Evolutionary conservation across 1,140 invertebrate genomes (phyloP).

Genomic region (Pygmarrhopalites habei): DNA sequence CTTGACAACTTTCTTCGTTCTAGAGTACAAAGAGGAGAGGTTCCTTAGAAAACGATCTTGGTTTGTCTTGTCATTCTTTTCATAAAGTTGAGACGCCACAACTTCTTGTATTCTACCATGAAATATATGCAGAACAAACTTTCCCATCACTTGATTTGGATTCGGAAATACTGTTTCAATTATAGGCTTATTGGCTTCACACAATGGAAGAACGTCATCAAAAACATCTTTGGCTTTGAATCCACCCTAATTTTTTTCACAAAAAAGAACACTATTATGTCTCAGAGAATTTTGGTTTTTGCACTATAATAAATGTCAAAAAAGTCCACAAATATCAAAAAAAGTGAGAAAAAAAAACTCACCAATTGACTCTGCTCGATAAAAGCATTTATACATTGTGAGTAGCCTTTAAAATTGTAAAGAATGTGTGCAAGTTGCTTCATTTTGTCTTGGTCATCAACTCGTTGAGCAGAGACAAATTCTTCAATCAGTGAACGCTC

Average conservation of each 20-base stretch:
- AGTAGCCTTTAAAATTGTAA: slow-evolving; percentile 93
- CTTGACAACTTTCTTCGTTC: slow-evolving; percentile 47
- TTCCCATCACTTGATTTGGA: slow-evolving; percentile 94
- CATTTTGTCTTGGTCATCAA: slow-evolving; percentile 79
- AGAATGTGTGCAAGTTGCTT: slow-evolving; percentile 85
- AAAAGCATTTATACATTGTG: slow-evolving; percentile 91
- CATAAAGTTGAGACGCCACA: slow-evolving; percentile 30
- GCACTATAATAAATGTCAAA: no score
- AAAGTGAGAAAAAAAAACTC: no score
- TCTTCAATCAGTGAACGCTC: slow-evolving; percentile 89
- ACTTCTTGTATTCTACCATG: slow-evolving; percentile 73
- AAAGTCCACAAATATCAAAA: background rate
- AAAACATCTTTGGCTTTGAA: slow-evolving; percentile 80
- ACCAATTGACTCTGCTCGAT: slow-evolving; percentile 94
- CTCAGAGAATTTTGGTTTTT: no score
- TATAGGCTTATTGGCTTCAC: slow-evolving; percentile 77
- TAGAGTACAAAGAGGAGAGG: slow-evolving; percentile 37
- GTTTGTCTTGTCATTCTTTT: slow-evolving; percentile 30
- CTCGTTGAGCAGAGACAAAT: slow-evolving; percentile 79
- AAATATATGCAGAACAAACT: slow-evolving; percentile 95
- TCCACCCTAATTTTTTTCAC: slow-evolving; percentile 56
- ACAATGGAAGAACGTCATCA: slow-evolving; percentile 80
- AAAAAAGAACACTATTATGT: slow-evolving; percentile 32
- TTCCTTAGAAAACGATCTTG: slow-evolving; percentile 37
- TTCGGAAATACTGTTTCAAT: slow-evolving; percentile 92